Evolutionary conservation across 2,113 vertebrate genomes (phyloP).

Genomic region (Ophthalmolycus amberensis): DNA sequence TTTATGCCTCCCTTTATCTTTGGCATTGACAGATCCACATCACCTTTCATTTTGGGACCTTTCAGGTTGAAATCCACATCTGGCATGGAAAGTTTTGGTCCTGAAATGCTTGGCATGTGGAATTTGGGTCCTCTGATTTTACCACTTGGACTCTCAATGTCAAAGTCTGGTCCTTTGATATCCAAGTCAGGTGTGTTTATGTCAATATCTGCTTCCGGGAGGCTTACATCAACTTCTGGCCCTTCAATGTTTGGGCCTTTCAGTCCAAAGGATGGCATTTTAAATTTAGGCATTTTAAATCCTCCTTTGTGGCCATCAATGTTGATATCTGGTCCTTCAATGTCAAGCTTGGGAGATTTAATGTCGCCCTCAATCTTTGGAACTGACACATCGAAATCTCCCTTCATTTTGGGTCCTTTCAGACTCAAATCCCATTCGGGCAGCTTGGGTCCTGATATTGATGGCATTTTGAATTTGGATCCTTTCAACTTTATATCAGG

Average conservation of each 20-base stretch:
- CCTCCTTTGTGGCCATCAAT: conserved; percentile 17
- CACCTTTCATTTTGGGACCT: neutral
- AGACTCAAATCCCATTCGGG: neutral
- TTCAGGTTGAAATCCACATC: neutral
- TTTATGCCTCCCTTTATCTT: conserved; percentile 33
- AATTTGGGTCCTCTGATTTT: conserved; percentile 66
- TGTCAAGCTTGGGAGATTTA: neutral
- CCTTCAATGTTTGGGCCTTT: conserved; percentile 63
- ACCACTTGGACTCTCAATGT: conserved; percentile 10
- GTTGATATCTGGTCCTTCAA: conserved; percentile 35
- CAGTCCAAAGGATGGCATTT: conserved; percentile 73
- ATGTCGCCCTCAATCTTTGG: conserved; percentile 43
- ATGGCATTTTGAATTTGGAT: conserved; percentile 8
- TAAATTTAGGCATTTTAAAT: conserved; percentile 65
- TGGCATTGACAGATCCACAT: conserved; percentile 28
- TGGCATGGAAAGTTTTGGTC: neutral
- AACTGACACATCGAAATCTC: conserved; percentile 24
- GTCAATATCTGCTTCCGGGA: neutral
- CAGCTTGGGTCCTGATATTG: conserved; percentile 61
- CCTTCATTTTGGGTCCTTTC: conserved; percentile 71
- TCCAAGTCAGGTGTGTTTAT: neutral
- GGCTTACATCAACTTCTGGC: conserved; percentile 4
- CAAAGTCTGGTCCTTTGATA: conserved; percentile 15
- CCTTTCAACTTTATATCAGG: conserved; percentile 4
- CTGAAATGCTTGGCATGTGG: conserved; percentile 46